Evolutionary conservation across 2,888 invertebrate species (phyloP).

Genomic region (Agapetus fuscipes): DNA sequence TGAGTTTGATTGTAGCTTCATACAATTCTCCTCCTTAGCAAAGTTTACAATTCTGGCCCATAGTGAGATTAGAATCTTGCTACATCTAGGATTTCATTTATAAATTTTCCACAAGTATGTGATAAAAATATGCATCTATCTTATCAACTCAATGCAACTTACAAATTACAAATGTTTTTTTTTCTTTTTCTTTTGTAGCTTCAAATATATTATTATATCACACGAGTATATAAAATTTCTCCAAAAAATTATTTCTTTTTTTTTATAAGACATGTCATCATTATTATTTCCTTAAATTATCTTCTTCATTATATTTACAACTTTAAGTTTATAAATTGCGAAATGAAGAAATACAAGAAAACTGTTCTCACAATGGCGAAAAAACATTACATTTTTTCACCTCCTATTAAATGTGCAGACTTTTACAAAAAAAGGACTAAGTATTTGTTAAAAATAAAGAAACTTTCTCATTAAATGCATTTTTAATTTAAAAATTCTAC

Average conservation of each 20-base stretch:
- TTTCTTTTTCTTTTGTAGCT: no score
- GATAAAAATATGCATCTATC: conserved; percentile 20
- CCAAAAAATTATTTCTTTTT: conserved; percentile 20
- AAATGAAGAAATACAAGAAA: conserved; percentile 2
- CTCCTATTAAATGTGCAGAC: neutral
- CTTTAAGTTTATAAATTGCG: neutral
- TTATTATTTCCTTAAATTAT: conserved; percentile 8
- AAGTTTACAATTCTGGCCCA: no score
- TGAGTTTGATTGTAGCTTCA: no score
- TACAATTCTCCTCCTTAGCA: no score
- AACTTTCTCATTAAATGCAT: no score
- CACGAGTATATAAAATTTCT: conserved; percentile 21
- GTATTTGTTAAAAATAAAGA: no score
- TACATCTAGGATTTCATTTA: no score
- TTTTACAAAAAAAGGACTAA: no score
- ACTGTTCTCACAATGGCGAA: conserved; percentile 1
- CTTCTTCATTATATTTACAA: neutral
- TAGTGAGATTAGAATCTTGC: no score
- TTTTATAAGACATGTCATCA: conserved; percentile 17
- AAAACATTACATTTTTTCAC: conserved; percentile 1
- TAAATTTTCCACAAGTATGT: conserved; percentile 19
- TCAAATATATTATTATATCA: conserved; percentile 18
- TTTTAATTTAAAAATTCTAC: no score
- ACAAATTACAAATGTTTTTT: conserved; percentile 17
- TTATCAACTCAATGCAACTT: conserved; percentile 15